Base-by-base conservation (phyloP, 2,888 invertebrate genomes). In the Dryomyza anilis region DNA sequence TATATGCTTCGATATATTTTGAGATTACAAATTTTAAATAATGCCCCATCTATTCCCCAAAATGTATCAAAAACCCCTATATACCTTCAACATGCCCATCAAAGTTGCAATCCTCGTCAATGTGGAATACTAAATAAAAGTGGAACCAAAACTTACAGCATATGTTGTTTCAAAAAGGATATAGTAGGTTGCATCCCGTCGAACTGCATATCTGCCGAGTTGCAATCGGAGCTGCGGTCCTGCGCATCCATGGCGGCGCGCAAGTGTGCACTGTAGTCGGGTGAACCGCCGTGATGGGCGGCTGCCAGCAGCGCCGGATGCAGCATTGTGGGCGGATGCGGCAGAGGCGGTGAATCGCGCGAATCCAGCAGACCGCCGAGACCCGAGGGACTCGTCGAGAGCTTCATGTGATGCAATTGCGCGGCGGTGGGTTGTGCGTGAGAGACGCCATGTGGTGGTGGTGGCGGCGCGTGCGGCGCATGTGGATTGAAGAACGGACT, bases 111-210 rank as follows among this genome's bases (percentile, higher is more conserved):
- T n/a, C n/a, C n/a, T n/a, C n/a, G n/a, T n/a, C n/a, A n/a, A n/a
- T n/a, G n/a, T n/a, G n/a, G n/a, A n/a, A n/a, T n/a, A n/a, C n/a
- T n/a, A n/a, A 52, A 39, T 43, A 30, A 52, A 36, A 60, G 39
- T 25, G 29, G 3, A 25, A 55, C 12, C 27, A 3, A 21, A 16
- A 73, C 73, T 74, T 69, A 77, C 76, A 76, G 75, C 73, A 77
- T 77, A 71, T 80, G 77, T 73, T 78, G 81, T 85, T 87, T 89
- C 87, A 87, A 89, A 93, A 95, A 95, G 92, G 95, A 95, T 93
- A 95, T 94, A 89, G 94, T 93, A 90, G 94, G 94, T 87, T 93
- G 93, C 86, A 93, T 89, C 84, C 94, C 94, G 85, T 95, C 95
- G 87, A 93, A 95, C 80, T 90, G 90, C 85, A 93, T 91, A 85